Evolutionary conservation across 1,140 invertebrate genomes (phyloP).

Genomic region (Gryllus bimaculatus): DNA sequence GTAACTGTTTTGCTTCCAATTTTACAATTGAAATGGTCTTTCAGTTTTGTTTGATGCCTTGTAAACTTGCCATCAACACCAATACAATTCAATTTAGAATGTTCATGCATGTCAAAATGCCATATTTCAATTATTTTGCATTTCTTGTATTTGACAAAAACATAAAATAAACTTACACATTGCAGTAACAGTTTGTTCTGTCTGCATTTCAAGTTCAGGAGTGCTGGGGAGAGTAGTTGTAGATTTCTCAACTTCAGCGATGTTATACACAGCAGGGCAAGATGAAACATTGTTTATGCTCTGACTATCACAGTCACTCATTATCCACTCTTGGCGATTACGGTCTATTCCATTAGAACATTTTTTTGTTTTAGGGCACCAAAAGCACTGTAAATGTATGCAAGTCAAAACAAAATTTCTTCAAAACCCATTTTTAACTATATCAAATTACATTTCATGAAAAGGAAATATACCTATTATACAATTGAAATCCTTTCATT

Average conservation of each 20-base stretch:
- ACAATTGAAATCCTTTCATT: too few species aligned
- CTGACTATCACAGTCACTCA: slow-evolving; percentile 55
- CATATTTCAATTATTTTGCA: too few species aligned
- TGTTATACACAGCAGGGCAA: slow-evolving; percentile 29
- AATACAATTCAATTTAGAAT: too few species aligned
- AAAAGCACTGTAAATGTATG: slow-evolving; percentile 55
- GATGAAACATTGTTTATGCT: slow-evolving; percentile 34
- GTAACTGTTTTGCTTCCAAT: too few species aligned
- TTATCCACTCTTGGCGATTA: slow-evolving; percentile 79
- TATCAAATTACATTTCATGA: background rate
- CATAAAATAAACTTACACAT: background rate
- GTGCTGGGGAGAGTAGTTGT: background rate
- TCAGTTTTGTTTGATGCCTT: too few species aligned
- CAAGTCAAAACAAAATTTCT: background rate
- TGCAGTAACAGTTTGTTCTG: background rate
- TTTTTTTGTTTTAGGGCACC: slow-evolving; percentile 70
- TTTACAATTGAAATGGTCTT: too few species aligned
- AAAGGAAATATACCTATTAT: too few species aligned
- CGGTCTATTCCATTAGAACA: slow-evolving; percentile 88
- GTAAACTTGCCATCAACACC: too few species aligned
- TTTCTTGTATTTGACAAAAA: background rate
- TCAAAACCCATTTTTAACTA: background rate
- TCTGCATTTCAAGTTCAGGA: background rate
- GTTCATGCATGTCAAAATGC: too few species aligned
- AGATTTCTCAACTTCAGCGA: background rate